A percentile compares a stretch with the other conserved stretches of the same genome.
Conservation (phyloP, 2,113 vertebrate species). For the Taxidea taxus region DNA sequence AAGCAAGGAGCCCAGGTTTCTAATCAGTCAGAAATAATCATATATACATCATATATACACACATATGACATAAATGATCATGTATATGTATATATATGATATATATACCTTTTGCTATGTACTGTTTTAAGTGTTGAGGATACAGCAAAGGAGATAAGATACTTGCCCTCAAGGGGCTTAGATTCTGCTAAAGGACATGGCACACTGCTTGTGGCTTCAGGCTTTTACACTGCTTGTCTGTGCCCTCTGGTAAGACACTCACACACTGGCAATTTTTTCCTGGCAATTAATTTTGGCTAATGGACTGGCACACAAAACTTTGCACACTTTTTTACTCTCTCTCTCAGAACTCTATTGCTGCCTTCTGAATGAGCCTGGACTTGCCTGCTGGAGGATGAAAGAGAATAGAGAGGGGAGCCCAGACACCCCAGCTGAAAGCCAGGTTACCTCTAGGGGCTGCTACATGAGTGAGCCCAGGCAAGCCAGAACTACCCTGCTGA, state of each 20-base stretch:
- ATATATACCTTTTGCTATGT: not conserved
- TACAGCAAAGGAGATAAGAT: not conserved
- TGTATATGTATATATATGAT: not conserved
- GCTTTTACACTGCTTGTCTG: not conserved
- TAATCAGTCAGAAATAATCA: not conserved
- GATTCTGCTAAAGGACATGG: not conserved
- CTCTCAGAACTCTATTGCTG: not conserved
- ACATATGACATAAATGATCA: too few relatives aligned
- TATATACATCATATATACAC: not conserved
- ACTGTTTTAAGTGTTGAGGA: not conserved
- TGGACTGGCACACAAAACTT: not conserved
- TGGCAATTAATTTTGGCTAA: not conserved
- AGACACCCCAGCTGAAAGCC: not conserved
- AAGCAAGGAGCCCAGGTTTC: not conserved
- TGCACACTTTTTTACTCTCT: not conserved
- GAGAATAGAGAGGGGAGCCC: not conserved
- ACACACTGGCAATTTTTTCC: not conserved
- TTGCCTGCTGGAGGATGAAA: not conserved
- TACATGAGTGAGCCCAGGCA: not conserved
- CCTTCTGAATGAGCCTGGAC: not conserved
- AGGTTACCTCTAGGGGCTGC: not conserved
- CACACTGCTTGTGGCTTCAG: not conserved
- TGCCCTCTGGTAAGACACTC: not conserved
- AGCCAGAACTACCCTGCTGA: not conserved
- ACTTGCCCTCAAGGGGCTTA: not conserved